A percentile compares a stretch with the other conserved stretches of the same genome.
These are phyloP conservation scores for Carlito syrichta DNA, from an alignment of 2,113 vertebrate genomes.

Conservation along the genomic window DNA sequence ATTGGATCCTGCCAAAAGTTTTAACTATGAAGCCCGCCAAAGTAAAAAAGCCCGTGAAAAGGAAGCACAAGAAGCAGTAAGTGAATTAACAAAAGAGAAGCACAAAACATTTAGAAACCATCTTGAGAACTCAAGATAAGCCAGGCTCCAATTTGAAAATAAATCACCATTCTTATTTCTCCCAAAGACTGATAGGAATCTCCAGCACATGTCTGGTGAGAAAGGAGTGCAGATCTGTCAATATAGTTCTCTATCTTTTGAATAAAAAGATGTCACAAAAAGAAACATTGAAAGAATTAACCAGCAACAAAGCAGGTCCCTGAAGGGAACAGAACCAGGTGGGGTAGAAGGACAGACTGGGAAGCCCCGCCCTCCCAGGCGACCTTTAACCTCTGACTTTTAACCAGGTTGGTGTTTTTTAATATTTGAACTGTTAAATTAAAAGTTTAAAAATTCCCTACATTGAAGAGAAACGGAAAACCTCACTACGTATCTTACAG, in stretches of 20 bases:
- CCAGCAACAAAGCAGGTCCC: background rate
- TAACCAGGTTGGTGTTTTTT: background rate
- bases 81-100: no score
- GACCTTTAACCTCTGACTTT: background rate
- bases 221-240: background rate
- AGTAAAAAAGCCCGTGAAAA: no score
- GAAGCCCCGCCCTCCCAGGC: background rate
- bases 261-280: background rate
- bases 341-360: background rate
- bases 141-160: no score
- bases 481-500: background rate
- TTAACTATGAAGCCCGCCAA: no score
- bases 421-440: background rate
- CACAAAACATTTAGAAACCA: no score
- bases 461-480: background rate
- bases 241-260: background rate
- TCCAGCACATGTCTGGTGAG: rapidly evolving
- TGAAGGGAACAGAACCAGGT: background rate
- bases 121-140: no score
- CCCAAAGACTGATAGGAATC: rapidly evolving
- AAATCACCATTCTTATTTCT: no score
- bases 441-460: background rate
- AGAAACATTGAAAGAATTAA: background rate
- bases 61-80: no score
- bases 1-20: no score